These are phyloP conservation scores for Siniperca knerii DNA, from an alignment of 2,113 vertebrate genomes.

Conservation along the genomic window DNA sequence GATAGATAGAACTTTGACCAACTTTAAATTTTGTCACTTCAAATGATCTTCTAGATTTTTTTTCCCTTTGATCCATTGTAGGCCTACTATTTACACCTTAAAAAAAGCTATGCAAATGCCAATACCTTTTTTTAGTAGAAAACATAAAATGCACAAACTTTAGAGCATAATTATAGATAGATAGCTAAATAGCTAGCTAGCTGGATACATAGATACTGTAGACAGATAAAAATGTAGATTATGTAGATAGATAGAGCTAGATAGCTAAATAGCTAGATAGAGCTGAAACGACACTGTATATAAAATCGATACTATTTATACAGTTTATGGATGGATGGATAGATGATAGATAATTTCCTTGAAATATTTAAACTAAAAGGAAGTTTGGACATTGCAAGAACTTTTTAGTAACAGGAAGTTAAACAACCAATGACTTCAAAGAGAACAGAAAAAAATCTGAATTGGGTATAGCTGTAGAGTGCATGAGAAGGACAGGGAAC, in stretches of 20 bases:
- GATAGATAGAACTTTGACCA: background rate
- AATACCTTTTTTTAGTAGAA: background rate
- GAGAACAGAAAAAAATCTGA: constrained; percentile 10
- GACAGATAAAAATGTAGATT: too few species aligned
- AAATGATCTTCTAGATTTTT: background rate
- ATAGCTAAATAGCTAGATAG: background rate
- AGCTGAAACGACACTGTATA: too few species aligned
- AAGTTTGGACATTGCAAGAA: background rate
- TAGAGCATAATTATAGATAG: background rate
- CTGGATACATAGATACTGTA: background rate
- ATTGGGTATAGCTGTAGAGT: background rate
- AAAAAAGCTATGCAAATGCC: too few species aligned
- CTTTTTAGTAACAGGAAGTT: background rate
- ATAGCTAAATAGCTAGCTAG: background rate
- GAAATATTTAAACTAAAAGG: background rate
- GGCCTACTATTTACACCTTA: background rate
- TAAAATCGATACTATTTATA: too few species aligned
- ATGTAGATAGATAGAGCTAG: background rate
- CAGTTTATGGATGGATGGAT: background rate
- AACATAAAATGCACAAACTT: background rate
- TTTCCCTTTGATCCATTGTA: background rate
- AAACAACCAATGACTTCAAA: constrained; percentile 33
- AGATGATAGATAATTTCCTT: background rate
- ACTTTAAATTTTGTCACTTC: background rate
- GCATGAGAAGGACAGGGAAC: constrained; percentile 30